These are phyloP conservation scores for Xenus cinereus DNA, from an alignment of 2,113 vertebrate genomes.

Conservation along the genomic window DNA sequence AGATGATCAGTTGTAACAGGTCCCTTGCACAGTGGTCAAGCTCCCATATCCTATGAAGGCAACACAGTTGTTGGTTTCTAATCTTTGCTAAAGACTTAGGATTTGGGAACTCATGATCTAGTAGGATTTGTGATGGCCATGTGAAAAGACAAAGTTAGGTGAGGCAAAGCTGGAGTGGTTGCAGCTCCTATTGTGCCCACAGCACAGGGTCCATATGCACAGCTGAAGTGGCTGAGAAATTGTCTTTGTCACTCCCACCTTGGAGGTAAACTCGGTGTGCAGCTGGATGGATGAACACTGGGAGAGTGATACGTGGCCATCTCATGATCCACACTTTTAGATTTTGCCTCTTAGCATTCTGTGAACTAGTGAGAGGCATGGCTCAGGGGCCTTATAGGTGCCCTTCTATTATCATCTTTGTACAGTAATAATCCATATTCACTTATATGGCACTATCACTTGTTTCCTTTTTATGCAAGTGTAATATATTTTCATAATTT, in stretches of 20 bases:
- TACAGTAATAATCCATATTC: neutral
- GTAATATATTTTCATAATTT: conserved; percentile 26
- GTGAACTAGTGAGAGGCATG: neutral
- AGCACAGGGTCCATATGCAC: neutral
- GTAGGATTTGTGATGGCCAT: neutral
- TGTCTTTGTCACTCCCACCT: neutral
- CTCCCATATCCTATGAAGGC: neutral
- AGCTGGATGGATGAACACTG: neutral
- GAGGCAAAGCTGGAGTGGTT: neutral
- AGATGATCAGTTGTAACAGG: neutral
- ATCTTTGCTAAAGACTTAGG: neutral
- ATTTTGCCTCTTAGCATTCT: neutral
- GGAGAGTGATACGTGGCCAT: neutral
- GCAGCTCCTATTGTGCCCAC: neutral
- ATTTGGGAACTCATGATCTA: neutral
- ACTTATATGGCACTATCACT: neutral
- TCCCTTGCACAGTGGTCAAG: neutral
- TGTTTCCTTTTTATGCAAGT: neutral
- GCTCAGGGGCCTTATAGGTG: neutral
- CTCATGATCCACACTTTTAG: neutral
- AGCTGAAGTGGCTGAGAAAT: neutral
- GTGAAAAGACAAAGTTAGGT: too few species aligned
- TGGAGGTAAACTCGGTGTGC: neutral
- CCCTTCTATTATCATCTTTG: neutral
- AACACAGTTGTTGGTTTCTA: neutral